Evolutionary conservation across 2,113 vertebrate genomes (phyloP).

Genomic region (Ptilonorhynchus violaceus): DNA sequence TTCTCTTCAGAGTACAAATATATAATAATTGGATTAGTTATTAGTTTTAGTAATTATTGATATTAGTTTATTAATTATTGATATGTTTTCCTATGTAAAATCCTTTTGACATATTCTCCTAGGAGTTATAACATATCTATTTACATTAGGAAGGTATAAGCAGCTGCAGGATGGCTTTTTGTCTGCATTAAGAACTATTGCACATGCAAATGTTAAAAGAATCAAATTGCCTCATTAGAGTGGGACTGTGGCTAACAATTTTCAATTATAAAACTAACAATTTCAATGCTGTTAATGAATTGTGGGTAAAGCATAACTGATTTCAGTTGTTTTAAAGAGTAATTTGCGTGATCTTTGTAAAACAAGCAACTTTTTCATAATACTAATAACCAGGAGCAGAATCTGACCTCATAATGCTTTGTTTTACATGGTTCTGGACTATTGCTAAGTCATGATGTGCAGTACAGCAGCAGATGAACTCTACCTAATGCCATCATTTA

Average conservation of each 20-base stretch:
- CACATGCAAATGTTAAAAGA: neutral
- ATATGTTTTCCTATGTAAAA: neutral
- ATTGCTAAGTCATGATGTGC: neutral
- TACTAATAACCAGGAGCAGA: neutral
- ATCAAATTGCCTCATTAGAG: neutral
- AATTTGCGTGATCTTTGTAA: neutral
- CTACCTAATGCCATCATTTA: neutral
- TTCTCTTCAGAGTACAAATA: neutral
- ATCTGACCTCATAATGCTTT: neutral
- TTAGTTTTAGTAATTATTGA: neutral
- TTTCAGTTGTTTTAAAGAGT: neutral
- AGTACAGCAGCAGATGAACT: neutral
- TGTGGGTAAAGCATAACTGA: neutral
- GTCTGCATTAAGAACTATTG: neutral
- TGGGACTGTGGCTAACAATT: neutral
- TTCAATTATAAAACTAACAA: neutral
- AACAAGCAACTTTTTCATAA: neutral
- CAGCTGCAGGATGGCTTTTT: neutral
- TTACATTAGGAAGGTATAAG: neutral
- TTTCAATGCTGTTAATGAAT: neutral
- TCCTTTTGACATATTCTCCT: neutral
- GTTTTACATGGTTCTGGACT: neutral
- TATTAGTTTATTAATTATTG: neutral
- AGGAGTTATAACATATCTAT: neutral
- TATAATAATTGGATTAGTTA: neutral